Evolutionary conservation across 2,797 vertebrate species (phyloP).

Genomic region (Cyclopterus lumpus): DNA sequence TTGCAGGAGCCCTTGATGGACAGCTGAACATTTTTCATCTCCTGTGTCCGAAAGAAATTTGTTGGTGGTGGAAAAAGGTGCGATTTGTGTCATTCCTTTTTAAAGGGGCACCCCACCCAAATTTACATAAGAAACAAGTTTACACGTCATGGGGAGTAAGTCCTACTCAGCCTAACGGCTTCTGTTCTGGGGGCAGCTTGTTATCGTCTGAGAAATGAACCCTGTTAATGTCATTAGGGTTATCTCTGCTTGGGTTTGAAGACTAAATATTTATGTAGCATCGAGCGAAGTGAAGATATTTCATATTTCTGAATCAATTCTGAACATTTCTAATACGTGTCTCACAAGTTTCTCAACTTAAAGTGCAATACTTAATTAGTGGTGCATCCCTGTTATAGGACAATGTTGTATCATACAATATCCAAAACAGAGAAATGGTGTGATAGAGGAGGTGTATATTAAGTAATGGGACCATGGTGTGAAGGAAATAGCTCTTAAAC

Average conservation of each 20-base stretch:
- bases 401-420: neutral
- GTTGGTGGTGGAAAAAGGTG: constrained; percentile 1
- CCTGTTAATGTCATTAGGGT: constrained; percentile 1
- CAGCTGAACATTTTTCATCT: constrained; percentile 47
- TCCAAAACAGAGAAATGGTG: neutral
- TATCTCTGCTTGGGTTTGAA: neutral
- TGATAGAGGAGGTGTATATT: neutral
- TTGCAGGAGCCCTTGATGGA: constrained; percentile 78
- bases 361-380: neutral
- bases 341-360: neutral
- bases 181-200: constrained; percentile 3
- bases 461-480: constrained; percentile 1
- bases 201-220: neutral
- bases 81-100: neutral
- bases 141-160: neutral
- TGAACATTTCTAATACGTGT: constrained; percentile 2
- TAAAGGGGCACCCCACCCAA: neutral
- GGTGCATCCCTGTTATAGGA: neutral
- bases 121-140: constrained; percentile 5
- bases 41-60: constrained; percentile 27
- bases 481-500: neutral
- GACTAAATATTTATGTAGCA: neutral
- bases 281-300: neutral
- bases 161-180: neutral
- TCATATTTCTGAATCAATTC: neutral